phyloP scores from a whole-genome alignment of 2,888 invertebrate species.

The Rhamphomyia laevipes region DNA sequence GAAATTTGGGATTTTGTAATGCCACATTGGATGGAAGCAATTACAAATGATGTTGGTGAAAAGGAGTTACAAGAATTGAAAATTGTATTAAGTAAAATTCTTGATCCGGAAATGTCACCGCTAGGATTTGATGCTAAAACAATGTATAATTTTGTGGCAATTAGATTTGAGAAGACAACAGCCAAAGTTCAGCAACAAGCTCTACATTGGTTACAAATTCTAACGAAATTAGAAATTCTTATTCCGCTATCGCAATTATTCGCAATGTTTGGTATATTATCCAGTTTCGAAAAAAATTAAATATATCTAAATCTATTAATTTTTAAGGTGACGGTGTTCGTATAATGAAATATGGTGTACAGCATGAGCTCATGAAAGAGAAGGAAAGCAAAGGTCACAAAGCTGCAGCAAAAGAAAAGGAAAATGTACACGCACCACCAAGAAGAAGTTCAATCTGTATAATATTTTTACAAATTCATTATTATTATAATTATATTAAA shows the following conservation, averaged over 20 bases:
- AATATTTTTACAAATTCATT: conserved; percentile 12
- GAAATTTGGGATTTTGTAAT: conserved; percentile 98
- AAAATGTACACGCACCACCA: conserved; percentile 32
- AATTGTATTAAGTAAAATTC: conserved; percentile 78
- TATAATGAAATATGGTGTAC: conserved; percentile 49
- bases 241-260: conserved; percentile 80
- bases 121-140: conserved; percentile 88
- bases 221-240: conserved; percentile 80
- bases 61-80: conserved; percentile 76
- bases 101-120: conserved; percentile 93
- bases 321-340: conserved; percentile 57
- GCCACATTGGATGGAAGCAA: conserved; percentile 99
- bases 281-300: too few relatives aligned
- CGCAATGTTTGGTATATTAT: conserved; percentile 56
- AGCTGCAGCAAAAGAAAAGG: conserved; percentile 29
- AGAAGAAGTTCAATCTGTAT: conserved; percentile 47
- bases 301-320: too few relatives aligned
- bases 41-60: conserved; percentile 82
- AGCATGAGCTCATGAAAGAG: conserved; percentile 37
- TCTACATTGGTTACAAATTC: conserved; percentile 73
- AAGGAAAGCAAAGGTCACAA: conserved; percentile 31
- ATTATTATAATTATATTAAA: background rate
- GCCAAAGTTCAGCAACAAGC: conserved; percentile 81
- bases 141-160: conserved; percentile 87
- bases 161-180: conserved; percentile 67